phyloP scores from a whole-genome alignment of 2,797 vertebrate genomes.

The Chiroxiphia lanceolata region DNA sequence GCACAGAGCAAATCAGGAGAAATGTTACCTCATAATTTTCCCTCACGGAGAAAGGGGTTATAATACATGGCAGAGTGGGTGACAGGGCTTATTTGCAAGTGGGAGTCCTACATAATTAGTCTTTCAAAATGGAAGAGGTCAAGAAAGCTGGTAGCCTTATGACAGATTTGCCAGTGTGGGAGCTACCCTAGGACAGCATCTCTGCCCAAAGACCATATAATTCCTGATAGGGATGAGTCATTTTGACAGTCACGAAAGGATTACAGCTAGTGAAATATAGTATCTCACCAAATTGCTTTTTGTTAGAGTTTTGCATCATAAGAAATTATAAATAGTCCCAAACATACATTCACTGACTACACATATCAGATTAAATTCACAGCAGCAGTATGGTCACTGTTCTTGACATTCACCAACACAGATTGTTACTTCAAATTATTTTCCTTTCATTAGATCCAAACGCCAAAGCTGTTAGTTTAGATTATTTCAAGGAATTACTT shows the following conservation, averaged over 20 bases:
- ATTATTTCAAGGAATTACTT: neutral
- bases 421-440: conserved; percentile 16
- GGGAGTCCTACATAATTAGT: neutral
- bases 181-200: neutral
- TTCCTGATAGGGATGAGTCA: neutral
- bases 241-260: neutral
- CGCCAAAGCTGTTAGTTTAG: neutral
- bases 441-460: neutral
- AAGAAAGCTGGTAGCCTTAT: neutral
- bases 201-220: neutral
- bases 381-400: neutral
- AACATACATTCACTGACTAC: neutral
- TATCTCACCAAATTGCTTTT: neutral
- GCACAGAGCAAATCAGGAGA: neutral
- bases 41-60: neutral
- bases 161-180: neutral
- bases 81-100: neutral
- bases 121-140: neutral
- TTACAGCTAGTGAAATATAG: neutral
- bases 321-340: neutral
- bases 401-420: neutral
- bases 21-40: neutral
- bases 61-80: neutral
- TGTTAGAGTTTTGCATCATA: neutral
- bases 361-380: neutral